Percentiles rank a stretch among this genome's conserved stretches.
Conservation (phyloP, 2,888 invertebrate species). For the Dinocampus coccinellae region DNA sequence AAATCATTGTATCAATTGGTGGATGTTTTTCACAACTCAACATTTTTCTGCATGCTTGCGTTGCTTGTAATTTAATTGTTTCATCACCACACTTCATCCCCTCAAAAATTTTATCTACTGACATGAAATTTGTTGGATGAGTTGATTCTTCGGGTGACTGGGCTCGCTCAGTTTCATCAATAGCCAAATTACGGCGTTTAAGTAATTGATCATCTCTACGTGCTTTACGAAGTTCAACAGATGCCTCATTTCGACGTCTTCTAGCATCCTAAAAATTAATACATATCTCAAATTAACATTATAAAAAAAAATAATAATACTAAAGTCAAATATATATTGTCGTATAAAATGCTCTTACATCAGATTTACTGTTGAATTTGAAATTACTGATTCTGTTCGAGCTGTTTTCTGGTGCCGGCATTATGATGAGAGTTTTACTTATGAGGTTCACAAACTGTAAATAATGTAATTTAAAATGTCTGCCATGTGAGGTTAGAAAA, state of each 20-base stretch:
- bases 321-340: background rate
- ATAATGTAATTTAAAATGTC: constrained; percentile 6
- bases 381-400: constrained; percentile 77
- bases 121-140: constrained; percentile 70
- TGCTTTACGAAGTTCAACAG: constrained; percentile 91
- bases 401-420: constrained; percentile 74
- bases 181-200: constrained; percentile 87
- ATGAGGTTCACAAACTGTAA: background rate
- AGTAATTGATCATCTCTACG: constrained; percentile 94
- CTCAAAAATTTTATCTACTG: constrained; percentile 80
- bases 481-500: constrained; percentile 6
- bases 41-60: constrained; percentile 87
- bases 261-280: constrained; percentile 80
- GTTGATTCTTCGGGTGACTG: constrained; percentile 70
- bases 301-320: constrained; percentile 17
- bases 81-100: constrained; percentile 80
- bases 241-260: constrained; percentile 88
- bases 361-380: constrained; percentile 84
- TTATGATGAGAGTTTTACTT: constrained; percentile 56
- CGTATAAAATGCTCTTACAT: constrained; percentile 73
- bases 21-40: constrained; percentile 91
- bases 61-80: constrained; percentile 76
- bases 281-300: constrained; percentile 6
- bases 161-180: constrained; percentile 68
- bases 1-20: constrained; percentile 89